These are phyloP conservation scores for Neelides folsomi DNA, from an alignment of 2,888 invertebrate species.

Conservation along the genomic window DNA sequence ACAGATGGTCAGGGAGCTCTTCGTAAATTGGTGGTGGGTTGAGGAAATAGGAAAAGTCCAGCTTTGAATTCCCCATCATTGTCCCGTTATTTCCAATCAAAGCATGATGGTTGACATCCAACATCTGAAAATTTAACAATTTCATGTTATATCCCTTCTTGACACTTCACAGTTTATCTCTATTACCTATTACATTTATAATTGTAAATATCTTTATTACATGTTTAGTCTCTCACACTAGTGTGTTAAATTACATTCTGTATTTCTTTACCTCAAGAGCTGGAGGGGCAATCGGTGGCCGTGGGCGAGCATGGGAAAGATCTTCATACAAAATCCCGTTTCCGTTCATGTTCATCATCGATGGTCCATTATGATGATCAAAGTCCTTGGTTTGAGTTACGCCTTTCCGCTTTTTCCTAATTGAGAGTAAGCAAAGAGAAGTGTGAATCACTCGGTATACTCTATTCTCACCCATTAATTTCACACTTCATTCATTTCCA, in stretches of 20 bases:
- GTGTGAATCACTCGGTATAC: too few relatives aligned
- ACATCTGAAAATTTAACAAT: conserved; percentile 21
- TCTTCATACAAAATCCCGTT: conserved; percentile 33
- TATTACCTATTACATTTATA: background rate
- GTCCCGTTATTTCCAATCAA: conserved; percentile 18
- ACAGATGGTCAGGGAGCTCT: conserved; percentile 26
- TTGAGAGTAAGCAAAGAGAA: conserved; percentile 4
- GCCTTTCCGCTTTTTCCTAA: conserved; percentile 32
- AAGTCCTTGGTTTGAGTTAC: conserved; percentile 33
- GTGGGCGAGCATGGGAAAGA: conserved; percentile 29
- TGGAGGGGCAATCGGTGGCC: conserved; percentile 32
- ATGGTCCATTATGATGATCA: conserved; percentile 28
- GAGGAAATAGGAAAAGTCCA: conserved; percentile 33
- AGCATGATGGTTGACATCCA: conserved; percentile 32
- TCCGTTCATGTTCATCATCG: conserved; percentile 32
- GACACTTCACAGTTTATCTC: conserved; percentile 2
- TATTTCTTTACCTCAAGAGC: conserved; percentile 29
- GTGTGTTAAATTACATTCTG: background rate
- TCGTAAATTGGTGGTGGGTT: conserved; percentile 34
- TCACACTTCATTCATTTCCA: too few relatives aligned
- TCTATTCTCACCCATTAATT: too few relatives aligned
- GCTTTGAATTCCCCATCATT: conserved; percentile 30
- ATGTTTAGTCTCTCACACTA: background rate
- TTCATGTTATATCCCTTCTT: background rate
- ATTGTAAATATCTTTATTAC: background rate